These are phyloP conservation scores for Oncorhynchus clarkii DNA, from an alignment of 2,113 vertebrate species.

Conservation along the genomic window DNA sequence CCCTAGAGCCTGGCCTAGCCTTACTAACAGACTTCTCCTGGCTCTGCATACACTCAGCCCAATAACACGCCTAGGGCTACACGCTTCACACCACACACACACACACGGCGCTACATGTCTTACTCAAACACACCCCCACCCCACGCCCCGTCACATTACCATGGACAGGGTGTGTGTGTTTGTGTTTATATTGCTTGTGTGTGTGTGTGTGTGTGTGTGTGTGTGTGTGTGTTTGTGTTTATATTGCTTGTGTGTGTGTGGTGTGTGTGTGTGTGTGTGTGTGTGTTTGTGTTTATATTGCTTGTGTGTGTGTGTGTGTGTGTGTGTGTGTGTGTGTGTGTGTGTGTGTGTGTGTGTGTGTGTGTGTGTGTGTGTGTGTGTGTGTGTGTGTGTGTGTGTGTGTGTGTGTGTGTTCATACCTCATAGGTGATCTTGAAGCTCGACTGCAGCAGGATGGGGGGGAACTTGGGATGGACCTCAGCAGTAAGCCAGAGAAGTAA, in stretches of 20 bases:
- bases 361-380: not conserved
- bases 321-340: too few species aligned
- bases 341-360: too few species aligned
- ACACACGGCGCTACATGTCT: not conserved
- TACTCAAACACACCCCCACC: not conserved
- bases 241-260: not conserved
- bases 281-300: too few species aligned
- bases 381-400: not conserved
- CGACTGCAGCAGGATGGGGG: slow-evolving; percentile 89
- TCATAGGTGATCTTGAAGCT: slow-evolving; percentile 97
- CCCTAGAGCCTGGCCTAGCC: slow-evolving; percentile 48
- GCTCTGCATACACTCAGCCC: slow-evolving; percentile 39
- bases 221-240: too few species aligned
- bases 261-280: not conserved
- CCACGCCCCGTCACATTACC: too few species aligned
- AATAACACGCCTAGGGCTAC: slow-evolving; percentile 46
- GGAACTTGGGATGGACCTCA: slow-evolving; percentile 90
- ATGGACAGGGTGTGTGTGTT: too few species aligned
- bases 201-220: too few species aligned
- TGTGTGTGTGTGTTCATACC: slow-evolving; percentile 68
- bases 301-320: not conserved
- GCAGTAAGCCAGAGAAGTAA: slow-evolving; percentile 95
- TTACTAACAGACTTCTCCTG: slow-evolving; percentile 15
- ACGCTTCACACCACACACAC: slow-evolving; percentile 10
- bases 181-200: too few species aligned